Evolutionary conservation across 2,888 invertebrate genomes (phyloP).

Genomic region (Acanthopleura granulata): DNA sequence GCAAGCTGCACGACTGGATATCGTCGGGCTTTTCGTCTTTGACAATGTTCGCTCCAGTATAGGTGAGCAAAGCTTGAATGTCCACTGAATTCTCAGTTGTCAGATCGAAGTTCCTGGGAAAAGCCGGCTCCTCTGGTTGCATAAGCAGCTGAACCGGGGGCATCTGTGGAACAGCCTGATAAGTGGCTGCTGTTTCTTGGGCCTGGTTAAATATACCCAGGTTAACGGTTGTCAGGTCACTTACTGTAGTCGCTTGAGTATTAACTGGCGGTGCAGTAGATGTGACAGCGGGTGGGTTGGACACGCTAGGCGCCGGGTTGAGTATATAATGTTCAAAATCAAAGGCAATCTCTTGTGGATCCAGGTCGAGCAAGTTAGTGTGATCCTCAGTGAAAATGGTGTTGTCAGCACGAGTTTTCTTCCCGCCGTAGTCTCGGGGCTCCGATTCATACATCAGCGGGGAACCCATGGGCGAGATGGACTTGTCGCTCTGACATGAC

Average conservation of each 20-base stretch:
- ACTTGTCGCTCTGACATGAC: constrained; percentile 44
- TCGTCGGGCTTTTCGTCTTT: neutral
- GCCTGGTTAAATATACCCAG: too few species aligned
- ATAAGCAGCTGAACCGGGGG: neutral
- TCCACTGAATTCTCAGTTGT: constrained; percentile 93
- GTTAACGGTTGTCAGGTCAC: too few species aligned
- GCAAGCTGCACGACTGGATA: neutral
- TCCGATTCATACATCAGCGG: constrained; percentile 44
- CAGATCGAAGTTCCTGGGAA: constrained; percentile 1
- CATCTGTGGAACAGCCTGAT: neutral
- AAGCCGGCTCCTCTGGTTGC: neutral
- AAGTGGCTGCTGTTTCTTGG: neutral
- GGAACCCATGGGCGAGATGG: constrained; percentile 37
- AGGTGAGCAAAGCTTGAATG: constrained; percentile 85
- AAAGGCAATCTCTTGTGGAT: constrained; percentile 64
- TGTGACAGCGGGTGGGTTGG: too few species aligned
- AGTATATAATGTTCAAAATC: neutral
- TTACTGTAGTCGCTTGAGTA: too few species aligned
- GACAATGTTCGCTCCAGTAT: constrained; percentile 58
- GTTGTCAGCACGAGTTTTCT: constrained; percentile 24
- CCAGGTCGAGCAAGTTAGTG: constrained; percentile 81
- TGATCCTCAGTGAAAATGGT: constrained; percentile 17
- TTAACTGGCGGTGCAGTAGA: too few species aligned
- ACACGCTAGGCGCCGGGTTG: neutral
- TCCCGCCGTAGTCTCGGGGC: constrained; percentile 25